Base-by-base conservation (phyloP, 2,888 invertebrate genomes). In the Leucania comma region DNA sequence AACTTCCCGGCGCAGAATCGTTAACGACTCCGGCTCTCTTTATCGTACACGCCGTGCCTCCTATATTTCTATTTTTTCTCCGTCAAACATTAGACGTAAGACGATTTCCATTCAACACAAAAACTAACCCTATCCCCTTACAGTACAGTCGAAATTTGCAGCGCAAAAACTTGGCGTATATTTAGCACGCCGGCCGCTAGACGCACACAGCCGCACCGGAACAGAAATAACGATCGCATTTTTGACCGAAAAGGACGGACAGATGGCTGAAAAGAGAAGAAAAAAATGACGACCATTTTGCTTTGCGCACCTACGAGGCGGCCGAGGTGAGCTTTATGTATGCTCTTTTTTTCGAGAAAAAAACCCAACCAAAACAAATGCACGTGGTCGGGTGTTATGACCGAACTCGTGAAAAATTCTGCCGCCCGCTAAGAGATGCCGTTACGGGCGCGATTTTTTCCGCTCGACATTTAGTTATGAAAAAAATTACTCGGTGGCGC, bases 191-290 rank as follows among this genome's bases (percentile, higher is more conserved):
- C 86, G 88, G 89, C 78, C 90, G 90, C 89, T 89, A 89, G 90
- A 95, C 95, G 92, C 96, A 96, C 95, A 96, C 96, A 95, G 83
- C 89, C 89, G 90, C 92, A 92, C 94, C 95, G 95, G 95, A 95
- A 96, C 95, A 95, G 96, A 96, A 96, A 96, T 96, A 96, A 96
- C 96, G 96, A 96, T 96, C 96, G 96, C 95, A 94, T 96, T 96
- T 96, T 96, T 96, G 96, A 93, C 95, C 93, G 96, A 96, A 95
- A 95, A 95, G 96, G 96, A 96, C 95, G 92, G 96, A 95, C 94
- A 95, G 94, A 95, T 95, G 94, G 94, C 92, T 94, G 94, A 96
- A 96, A 96, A 96, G 95, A 95, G 95, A 96, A 95, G 95, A 95
- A 96, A 96, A 95, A 96, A 96, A 95, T 94, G 94, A 93, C 95